Evolutionary conservation across 2,888 invertebrate species (phyloP).

Genomic region (Lobophora halterata): DNA sequence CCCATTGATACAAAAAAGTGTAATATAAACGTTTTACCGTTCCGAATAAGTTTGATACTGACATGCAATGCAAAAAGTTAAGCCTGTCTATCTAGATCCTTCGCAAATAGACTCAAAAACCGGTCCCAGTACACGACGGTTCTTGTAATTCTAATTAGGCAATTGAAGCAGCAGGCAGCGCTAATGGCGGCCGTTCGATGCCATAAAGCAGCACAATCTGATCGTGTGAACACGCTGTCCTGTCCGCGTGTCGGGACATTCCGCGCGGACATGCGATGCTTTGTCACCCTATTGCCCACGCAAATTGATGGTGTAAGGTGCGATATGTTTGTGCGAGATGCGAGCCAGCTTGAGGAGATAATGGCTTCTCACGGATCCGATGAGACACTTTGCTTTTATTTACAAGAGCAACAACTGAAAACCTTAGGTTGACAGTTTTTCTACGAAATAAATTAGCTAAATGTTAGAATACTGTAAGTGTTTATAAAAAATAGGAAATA

Average conservation of each 20-base stretch:
- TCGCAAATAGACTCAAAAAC: conserved; percentile 50
- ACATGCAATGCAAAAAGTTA: conserved; percentile 30
- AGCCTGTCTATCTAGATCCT: conserved; percentile 42
- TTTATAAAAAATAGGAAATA: too few species aligned
- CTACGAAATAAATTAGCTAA: too few species aligned
- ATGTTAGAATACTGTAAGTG: too few species aligned
- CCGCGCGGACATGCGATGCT: conserved; percentile 71
- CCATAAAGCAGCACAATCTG: conserved; percentile 74
- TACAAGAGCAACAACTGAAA: too few species aligned
- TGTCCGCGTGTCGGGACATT: conserved; percentile 66
- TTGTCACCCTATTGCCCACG: conserved; percentile 72
- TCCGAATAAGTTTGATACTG: conserved; percentile 17
- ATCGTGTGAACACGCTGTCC: conserved; percentile 76
- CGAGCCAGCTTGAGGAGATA: not conserved
- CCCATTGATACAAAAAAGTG: too few species aligned
- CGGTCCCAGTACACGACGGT: conserved; percentile 43
- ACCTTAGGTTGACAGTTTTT: too few species aligned
- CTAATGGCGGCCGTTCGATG: conserved; percentile 67
- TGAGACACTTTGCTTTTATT: too few species aligned
- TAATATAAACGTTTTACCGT: not conserved
- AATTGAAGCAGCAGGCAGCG: conserved; percentile 63
- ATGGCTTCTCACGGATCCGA: not conserved
- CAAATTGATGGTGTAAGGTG: conserved; percentile 32
- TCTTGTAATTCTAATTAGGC: conserved; percentile 77
- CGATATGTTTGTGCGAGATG: conserved; percentile 16